Base-by-base conservation (phyloP, 1,140 invertebrate genomes). In the Brachystomella parvula region DNA sequence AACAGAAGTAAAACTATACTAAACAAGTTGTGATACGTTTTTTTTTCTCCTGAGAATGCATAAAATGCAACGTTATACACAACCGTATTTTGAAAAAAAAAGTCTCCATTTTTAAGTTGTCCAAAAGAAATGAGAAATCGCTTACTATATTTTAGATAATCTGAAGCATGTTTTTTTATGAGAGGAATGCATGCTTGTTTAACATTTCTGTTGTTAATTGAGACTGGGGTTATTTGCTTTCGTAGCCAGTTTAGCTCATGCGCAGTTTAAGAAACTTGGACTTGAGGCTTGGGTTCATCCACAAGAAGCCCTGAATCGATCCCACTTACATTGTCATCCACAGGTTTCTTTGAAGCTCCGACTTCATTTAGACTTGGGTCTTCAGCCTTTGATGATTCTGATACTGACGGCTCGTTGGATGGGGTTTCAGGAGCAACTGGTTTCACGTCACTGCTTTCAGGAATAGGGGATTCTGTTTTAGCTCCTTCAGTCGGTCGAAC, bases 311-410 rank as follows among this genome's bases (percentile, higher is more conserved):
- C 63, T 24, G 32, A 31, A 63, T 71, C 69, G 32, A 71, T 44
- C n/a, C 66, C 69, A 53, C 39, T 49, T 53, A 53, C 49, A 65
- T 6, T 39, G 15, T 47, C 53, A 24, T 35, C 29, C n/a, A 58
- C 53, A 28, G n/a, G 26, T 44, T 62, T 59, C 29, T 60, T 39
- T 24, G n/a, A 12, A n/a, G 28, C 61, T 47, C 63, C 61, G 47
- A 71, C 58, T 60, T 71, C 69, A 44, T 71, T 71, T 63, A 71
- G 57, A 30, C 35, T 63, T 3, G 69, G 69, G 61, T 70, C 68
- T 56, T 67, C 66, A 2, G 21, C 35, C 47, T 59, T 33, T 33
- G 56, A 24, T 3, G 47, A 1, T 24, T 15, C 35, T 1, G 64
- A 1, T 24, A 6, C 35, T 1, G 64, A n/a, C 24, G 31, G 32